Base-by-base conservation (phyloP, 1,140 invertebrate genomes). In the Zophobas morio region DNA sequence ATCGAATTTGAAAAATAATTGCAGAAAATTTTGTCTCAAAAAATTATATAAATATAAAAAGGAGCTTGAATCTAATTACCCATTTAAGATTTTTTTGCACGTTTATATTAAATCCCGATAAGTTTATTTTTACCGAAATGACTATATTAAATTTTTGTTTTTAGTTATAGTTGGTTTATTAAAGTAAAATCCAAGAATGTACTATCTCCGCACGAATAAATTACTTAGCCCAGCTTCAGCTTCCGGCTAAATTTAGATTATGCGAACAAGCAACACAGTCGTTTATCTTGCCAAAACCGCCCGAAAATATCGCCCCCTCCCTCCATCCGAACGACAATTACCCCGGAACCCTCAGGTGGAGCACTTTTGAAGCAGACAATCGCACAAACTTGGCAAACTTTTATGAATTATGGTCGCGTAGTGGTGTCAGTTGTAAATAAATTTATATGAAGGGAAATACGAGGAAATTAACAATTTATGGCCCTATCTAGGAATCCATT, bases 391-490 rank as follows among this genome's bases (percentile, higher is more conserved):
- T 36, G 56, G n/a, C 56, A 60, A 60, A 6, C 37, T 60, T 39
- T 33, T 46, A 3, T 36, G 37, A 60, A 33, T 60, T 60, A 36
- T 60, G 56, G 56, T 8, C n/a, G 56, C 36, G 56, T 39, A 39
- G 36, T 60, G 32, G 36, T 35, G 49, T 2, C 49, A 36, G 37
- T 66, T 66, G 42, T 66, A 66, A 66, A 66, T 66, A 66, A 66
- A 66, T 40, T 66, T 66, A 32, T 66, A 40, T 32, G 20, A 1
- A 32, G 39, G 39, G 60, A 66, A 66, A 66, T 6, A n/a, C 60
- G 60, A 36, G 60, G 60, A 66, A 66, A 66, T 66, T 66, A 66
- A 66, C 60, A 66, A 66, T 66, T 66, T 66, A 66, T 66, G 60
- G 60, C 20, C 42, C 60, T 42, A 42, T 66, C 60, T 46, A 66